A percentile compares a stretch with the other conserved stretches of the same genome.
Evolutionary conservation across 2,888 invertebrate species (phyloP).

Genomic region (Stramonita haemastoma): DNA sequence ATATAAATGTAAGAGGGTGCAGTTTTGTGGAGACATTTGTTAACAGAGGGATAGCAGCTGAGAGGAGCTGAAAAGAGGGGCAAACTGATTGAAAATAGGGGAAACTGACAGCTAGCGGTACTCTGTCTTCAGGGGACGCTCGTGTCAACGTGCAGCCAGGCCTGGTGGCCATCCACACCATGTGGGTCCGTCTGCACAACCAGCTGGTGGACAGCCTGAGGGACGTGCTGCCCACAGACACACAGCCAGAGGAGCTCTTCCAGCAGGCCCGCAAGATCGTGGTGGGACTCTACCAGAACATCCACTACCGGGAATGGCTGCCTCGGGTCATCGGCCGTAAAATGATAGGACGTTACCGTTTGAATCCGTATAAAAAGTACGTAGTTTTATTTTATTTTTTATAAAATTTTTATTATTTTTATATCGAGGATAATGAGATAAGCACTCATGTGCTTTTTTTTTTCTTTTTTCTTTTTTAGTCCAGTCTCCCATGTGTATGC

Average conservation of each 20-base stretch:
- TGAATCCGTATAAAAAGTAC: neutral
- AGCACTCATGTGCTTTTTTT: too few species aligned
- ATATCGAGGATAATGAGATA: too few species aligned
- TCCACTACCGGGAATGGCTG: slow-evolving; percentile 40
- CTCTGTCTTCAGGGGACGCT: neutral
- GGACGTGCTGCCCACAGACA: neutral
- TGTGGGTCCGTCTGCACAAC: slow-evolving; percentile 36
- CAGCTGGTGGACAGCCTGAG: neutral
- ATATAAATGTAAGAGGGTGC: too few species aligned
- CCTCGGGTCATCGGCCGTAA: slow-evolving; percentile 32
- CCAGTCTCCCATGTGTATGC: too few species aligned
- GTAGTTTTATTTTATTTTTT: too few species aligned
- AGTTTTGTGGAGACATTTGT: too few species aligned
- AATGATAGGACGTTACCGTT: neutral
- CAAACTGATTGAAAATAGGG: too few species aligned
- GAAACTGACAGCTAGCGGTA: too few species aligned
- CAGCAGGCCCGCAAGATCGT: slow-evolving; percentile 33
- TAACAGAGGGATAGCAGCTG: too few species aligned
- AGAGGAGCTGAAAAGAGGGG: too few species aligned
- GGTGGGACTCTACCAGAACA: slow-evolving; percentile 31
- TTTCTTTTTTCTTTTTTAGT: too few species aligned
- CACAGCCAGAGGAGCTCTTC: slow-evolving; percentile 18
- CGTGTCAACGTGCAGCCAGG: slow-evolving; percentile 37
- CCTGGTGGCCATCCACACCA: slow-evolving; percentile 28
- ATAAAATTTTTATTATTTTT: too few species aligned